Conservation (phyloP, 2,113 vertebrate genomes). For the Gorsachius goisagi region DNA sequence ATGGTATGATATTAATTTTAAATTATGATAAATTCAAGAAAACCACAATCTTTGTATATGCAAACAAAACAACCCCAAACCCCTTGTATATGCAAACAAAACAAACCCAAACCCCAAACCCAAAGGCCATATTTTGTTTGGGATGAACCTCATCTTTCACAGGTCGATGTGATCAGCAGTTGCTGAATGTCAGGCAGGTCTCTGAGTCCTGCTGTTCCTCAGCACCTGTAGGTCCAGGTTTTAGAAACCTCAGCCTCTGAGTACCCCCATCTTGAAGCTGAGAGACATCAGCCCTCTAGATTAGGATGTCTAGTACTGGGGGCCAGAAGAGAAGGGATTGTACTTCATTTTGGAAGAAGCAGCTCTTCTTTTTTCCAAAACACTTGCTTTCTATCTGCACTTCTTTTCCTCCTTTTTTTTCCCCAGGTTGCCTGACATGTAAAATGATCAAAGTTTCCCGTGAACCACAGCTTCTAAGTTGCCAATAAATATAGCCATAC, state of each 20-base stretch:
- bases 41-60: not conserved
- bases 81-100: too few relatives aligned
- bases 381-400: not conserved
- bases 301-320: not conserved
- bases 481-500: not conserved
- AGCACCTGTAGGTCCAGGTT: not conserved
- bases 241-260: not conserved
- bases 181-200: not conserved
- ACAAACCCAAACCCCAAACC: not conserved
- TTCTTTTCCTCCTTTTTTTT: fast-evolving
- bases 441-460: conserved; percentile 54
- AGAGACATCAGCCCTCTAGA: not conserved
- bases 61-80: not conserved
- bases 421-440: not conserved
- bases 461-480: not conserved
- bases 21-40: not conserved
- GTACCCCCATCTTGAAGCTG: not conserved
- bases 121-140: not conserved
- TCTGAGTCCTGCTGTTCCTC: not conserved
- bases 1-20: not conserved
- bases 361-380: not conserved
- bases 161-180: not conserved
- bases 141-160: not conserved
- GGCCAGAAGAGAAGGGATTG: not conserved
- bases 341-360: not conserved